These are phyloP conservation scores for Coecobrya sp. DNA, from an alignment of 2,888 invertebrate genomes.

Conservation along the genomic window DNA sequence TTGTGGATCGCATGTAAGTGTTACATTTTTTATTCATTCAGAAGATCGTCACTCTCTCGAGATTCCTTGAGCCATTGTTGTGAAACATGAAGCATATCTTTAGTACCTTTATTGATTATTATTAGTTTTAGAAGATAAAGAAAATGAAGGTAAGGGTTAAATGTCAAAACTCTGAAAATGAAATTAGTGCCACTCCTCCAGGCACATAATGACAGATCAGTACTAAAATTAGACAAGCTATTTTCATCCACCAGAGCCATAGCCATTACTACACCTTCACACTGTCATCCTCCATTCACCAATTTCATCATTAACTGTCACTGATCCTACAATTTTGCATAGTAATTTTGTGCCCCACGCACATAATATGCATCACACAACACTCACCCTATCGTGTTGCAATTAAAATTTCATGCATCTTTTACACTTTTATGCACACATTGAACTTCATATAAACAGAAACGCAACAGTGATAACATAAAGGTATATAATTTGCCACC, in stretches of 20 bases:
- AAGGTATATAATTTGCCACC: constrained; percentile 50
- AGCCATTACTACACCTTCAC: constrained; percentile 5
- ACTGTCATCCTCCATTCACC: neutral
- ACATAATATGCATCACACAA: neutral
- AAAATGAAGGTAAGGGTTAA: constrained; percentile 60
- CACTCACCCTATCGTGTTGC: neutral
- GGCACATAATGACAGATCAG: constrained; percentile 46
- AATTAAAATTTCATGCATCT: constrained; percentile 61
- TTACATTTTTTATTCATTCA: neutral
- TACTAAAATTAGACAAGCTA: constrained; percentile 65
- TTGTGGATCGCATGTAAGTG: neutral
- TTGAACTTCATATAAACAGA: neutral
- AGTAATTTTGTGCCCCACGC: neutral
- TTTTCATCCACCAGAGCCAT: neutral
- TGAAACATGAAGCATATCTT: neutral
- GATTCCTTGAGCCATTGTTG: neutral
- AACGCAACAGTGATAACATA: constrained; percentile 1
- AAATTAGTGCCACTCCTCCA: constrained; percentile 64
- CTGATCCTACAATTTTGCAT: constrained; percentile 13
- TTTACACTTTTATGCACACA: neutral
- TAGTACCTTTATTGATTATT: neutral
- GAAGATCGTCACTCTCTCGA: too few relatives aligned
- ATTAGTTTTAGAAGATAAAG: neutral
- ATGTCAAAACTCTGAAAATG: constrained; percentile 66
- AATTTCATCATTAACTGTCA: constrained; percentile 47